Evolutionary conservation across 2,113 vertebrate species (phyloP).

Genomic region (Chaetops frenatus): DNA sequence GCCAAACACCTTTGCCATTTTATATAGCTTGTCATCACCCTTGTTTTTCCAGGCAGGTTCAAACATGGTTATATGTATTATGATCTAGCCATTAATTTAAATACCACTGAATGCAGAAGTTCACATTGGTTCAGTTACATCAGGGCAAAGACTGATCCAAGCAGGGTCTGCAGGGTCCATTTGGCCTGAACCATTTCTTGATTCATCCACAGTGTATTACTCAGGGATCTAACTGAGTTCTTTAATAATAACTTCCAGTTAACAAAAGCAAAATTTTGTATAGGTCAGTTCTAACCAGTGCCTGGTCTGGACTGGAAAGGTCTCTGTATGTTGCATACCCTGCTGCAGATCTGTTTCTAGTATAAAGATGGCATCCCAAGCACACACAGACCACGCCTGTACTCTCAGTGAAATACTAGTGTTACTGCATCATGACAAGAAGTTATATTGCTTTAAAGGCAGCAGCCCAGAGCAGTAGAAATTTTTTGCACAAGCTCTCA

Average conservation of each 20-base stretch:
- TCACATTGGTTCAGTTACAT: background rate
- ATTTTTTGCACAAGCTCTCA: background rate
- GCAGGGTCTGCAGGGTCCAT: background rate
- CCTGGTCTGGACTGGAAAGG: background rate
- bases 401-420: background rate
- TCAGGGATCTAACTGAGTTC: background rate
- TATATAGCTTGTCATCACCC: background rate
- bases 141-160: background rate
- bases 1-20: background rate
- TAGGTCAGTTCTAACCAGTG: background rate
- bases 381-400: rapidly evolving
- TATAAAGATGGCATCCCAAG: background rate
- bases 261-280: background rate
- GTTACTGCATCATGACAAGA: background rate
- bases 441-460: background rate
- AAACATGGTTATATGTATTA: background rate
- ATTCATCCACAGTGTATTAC: background rate
- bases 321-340: background rate
- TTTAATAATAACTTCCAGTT: background rate
- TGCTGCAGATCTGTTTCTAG: background rate
- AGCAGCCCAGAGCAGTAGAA: background rate
- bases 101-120: background rate
- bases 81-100: background rate
- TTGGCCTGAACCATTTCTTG: background rate
- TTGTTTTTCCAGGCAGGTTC: background rate